Percentiles rank a stretch among this genome's conserved stretches.
phyloP scores from a whole-genome alignment of 1,140 invertebrate species.

The Cyclargus thomasi region DNA sequence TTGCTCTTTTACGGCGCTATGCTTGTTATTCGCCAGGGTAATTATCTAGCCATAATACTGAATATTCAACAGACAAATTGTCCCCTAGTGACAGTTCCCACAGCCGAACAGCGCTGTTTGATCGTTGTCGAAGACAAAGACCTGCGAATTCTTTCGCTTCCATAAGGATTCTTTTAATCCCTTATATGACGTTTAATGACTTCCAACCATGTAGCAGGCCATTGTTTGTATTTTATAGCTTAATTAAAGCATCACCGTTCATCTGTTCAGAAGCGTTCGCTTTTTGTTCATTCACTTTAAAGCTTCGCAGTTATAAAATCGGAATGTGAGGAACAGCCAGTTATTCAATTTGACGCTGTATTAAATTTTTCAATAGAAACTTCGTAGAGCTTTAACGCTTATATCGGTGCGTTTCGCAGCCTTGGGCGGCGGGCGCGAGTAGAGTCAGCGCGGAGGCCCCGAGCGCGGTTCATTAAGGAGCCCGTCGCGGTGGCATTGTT shows the following conservation, averaged over 20 bases:
- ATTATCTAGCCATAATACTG: conserved; percentile 62
- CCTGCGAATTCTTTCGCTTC: conserved; percentile 13
- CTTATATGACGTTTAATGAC: no score
- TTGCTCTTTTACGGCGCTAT: conserved; percentile 69
- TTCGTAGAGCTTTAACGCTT: conserved; percentile 13
- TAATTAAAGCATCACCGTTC: no score
- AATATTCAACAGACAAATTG: conserved; percentile 62
- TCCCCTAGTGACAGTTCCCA: conserved; percentile 26
- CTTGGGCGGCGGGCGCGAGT: conserved; percentile 24
- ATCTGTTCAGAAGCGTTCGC: no score
- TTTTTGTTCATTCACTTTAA: no score
- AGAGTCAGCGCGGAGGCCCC: conserved; percentile 22
- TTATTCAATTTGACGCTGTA: background rate
- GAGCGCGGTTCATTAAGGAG: conserved; percentile 64
- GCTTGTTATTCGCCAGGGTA: conserved; percentile 66
- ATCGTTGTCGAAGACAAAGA: conserved; percentile 4
- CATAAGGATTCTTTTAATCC: no score
- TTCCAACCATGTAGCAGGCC: no score
- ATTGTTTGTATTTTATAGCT: no score
- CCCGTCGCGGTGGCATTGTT: conserved; percentile 61
- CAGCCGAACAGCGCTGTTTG: conserved; percentile 15
- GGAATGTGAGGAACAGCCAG: background rate
- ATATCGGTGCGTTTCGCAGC: conserved; percentile 22
- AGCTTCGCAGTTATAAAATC: background rate
- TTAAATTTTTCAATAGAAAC: conserved; percentile 16